These are phyloP conservation scores for Heliconius melpomene DNA, from an alignment of 1,140 invertebrate genomes.

Conservation along the genomic window DNA sequence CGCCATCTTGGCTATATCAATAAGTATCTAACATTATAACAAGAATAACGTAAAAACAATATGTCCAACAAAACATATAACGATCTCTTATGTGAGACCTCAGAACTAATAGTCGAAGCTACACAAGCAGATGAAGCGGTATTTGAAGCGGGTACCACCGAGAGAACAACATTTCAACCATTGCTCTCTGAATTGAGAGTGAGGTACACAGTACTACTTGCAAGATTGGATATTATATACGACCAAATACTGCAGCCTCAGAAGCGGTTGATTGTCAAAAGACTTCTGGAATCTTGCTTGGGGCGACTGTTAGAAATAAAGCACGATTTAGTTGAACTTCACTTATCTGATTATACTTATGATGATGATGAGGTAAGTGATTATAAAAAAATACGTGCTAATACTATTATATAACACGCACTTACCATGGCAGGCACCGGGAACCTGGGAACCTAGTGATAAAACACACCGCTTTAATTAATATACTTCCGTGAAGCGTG, in stretches of 20 bases:
- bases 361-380: slow-evolving; percentile 88
- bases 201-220: slow-evolving; percentile 89
- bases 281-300: slow-evolving; percentile 89
- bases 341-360: slow-evolving; percentile 92
- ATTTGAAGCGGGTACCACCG: slow-evolving; percentile 83
- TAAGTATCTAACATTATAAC: not conserved
- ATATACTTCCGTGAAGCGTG: no score
- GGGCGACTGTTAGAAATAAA: slow-evolving; percentile 90
- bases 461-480: no score
- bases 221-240: slow-evolving; percentile 90
- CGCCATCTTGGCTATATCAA: no score
- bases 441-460: no score
- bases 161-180: slow-evolving; percentile 82
- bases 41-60: not conserved
- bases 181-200: slow-evolving; percentile 86
- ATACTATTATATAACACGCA: no score
- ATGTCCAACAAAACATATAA: slow-evolving; percentile 90
- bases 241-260: slow-evolving; percentile 97
- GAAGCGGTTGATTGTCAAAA: slow-evolving; percentile 90
- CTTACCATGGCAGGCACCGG: no score
- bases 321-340: slow-evolving; percentile 92
- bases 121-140: slow-evolving; percentile 84
- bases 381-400: not conserved
- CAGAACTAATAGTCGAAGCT: slow-evolving; percentile 84
- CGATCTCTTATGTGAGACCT: slow-evolving; percentile 84